Conservation (phyloP, 2,797 vertebrate species). For the Glossophaga mutica region DNA sequence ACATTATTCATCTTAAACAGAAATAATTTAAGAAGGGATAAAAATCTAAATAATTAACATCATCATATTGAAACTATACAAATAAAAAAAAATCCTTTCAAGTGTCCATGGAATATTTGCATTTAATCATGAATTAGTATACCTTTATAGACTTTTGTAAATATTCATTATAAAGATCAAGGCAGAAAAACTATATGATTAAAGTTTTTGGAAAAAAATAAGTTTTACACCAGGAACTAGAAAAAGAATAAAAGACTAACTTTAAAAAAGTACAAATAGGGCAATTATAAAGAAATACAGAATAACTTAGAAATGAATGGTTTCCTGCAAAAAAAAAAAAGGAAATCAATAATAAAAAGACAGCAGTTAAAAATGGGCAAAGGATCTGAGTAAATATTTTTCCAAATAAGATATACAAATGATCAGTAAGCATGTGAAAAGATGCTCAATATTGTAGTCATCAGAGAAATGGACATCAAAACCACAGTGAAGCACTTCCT, state of each 20-base stretch:
- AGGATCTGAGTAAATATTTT: neutral
- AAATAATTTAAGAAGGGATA: neutral
- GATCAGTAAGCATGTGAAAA: neutral
- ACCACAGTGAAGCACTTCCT: neutral
- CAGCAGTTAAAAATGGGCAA: neutral
- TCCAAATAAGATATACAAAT: too few species aligned
- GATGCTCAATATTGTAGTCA: neutral
- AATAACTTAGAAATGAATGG: neutral
- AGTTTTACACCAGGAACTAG: neutral
- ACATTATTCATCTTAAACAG: neutral
- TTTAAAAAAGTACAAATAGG: neutral
- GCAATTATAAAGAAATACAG: neutral
- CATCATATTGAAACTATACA: neutral
- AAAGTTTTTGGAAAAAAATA: neutral
- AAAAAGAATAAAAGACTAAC: neutral
- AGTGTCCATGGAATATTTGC: neutral
- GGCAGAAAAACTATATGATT: neutral
- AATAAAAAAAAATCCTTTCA: neutral
- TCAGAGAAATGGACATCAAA: neutral
- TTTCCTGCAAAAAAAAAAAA: neutral
- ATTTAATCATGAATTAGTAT: neutral
- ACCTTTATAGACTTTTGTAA: neutral
- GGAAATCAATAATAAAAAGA: neutral
- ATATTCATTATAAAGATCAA: neutral
- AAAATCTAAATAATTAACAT: constrained; percentile 1